Evolutionary conservation across 2,888 invertebrate genomes (phyloP).

Genomic region (Chalcis sispes): DNA sequence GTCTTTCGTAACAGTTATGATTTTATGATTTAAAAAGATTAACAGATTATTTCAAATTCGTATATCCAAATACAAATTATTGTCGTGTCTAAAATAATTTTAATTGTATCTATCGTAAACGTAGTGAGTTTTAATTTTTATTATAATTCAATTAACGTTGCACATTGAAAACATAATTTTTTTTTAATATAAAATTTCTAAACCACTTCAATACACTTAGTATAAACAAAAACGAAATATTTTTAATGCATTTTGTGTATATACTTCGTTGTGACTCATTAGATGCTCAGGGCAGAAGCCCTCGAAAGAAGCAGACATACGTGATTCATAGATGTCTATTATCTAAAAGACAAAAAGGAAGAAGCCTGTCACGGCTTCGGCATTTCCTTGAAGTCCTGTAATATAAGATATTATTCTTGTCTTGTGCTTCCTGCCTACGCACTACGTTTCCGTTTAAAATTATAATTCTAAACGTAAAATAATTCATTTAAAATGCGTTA

Average conservation of each 20-base stretch:
- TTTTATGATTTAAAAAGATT: slow-evolving; percentile 8
- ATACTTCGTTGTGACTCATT: background rate
- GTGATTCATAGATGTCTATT: slow-evolving; percentile 28
- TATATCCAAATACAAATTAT: slow-evolving; percentile 8
- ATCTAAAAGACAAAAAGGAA: slow-evolving; percentile 41
- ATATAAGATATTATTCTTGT: slow-evolving; percentile 18
- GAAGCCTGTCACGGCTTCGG: slow-evolving; percentile 34
- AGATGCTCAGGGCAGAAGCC: background rate
- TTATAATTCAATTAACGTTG: no score
- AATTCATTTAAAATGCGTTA: background rate
- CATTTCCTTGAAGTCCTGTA: slow-evolving; percentile 51
- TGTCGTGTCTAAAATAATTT: no score
- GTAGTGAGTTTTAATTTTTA: no score
- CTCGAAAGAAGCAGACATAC: background rate
- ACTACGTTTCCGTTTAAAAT: slow-evolving; percentile 29
- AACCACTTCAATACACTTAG: no score
- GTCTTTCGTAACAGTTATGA: slow-evolving; percentile 11
- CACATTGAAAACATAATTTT: no score
- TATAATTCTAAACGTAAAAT: slow-evolving; percentile 15
- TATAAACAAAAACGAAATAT: no score
- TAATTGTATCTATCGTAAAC: no score
- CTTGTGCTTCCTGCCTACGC: slow-evolving; percentile 15
- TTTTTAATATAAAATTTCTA: no score
- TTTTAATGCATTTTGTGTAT: background rate
- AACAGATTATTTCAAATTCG: background rate